A percentile compares a stretch with the other conserved stretches of the same genome.
Evolutionary conservation across 2,797 vertebrate species (phyloP).

Genomic region (Hydrocynus forskahlii): DNA sequence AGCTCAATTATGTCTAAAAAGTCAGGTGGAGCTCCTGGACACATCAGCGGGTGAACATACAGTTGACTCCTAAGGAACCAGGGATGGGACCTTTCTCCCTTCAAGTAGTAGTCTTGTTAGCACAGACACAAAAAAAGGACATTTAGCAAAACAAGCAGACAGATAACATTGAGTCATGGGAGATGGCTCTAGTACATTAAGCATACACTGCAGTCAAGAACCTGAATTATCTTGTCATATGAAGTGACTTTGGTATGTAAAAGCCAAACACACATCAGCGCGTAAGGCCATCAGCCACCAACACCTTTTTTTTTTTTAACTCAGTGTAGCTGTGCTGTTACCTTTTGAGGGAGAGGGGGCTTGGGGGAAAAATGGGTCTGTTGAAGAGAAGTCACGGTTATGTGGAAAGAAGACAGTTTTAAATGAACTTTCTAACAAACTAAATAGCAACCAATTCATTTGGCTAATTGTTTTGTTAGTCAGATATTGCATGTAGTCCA

Average conservation of each 20-base stretch:
- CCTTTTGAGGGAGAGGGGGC: constrained; percentile 7
- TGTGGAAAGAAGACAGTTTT: background rate
- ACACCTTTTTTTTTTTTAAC: constrained; percentile 15
- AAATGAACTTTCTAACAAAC: background rate
- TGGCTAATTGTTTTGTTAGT: background rate
- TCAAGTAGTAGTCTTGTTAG: constrained; percentile 38
- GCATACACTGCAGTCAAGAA: constrained; percentile 3
- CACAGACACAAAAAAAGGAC: background rate
- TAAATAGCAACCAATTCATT: background rate
- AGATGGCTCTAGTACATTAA: constrained; percentile 22
- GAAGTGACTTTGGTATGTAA: constrained; percentile 50
- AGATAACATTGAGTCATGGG: constrained; percentile 11
- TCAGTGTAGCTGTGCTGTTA: constrained; percentile 12
- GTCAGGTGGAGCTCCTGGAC: constrained; percentile 13
- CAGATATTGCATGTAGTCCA: background rate
- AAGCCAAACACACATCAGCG: constrained; percentile 10
- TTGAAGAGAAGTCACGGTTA: background rate
- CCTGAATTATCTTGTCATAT: constrained; percentile 25
- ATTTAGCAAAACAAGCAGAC: constrained; percentile 19
- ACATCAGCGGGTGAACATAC: background rate
- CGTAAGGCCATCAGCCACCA: constrained; percentile 14
- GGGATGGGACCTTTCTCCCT: constrained; percentile 20
- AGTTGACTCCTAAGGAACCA: background rate
- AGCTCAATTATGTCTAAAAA: constrained; percentile 30
- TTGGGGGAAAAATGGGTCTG: background rate